Base-by-base conservation (phyloP, 2,888 invertebrate species). In the Melanophora roralis region DNA sequence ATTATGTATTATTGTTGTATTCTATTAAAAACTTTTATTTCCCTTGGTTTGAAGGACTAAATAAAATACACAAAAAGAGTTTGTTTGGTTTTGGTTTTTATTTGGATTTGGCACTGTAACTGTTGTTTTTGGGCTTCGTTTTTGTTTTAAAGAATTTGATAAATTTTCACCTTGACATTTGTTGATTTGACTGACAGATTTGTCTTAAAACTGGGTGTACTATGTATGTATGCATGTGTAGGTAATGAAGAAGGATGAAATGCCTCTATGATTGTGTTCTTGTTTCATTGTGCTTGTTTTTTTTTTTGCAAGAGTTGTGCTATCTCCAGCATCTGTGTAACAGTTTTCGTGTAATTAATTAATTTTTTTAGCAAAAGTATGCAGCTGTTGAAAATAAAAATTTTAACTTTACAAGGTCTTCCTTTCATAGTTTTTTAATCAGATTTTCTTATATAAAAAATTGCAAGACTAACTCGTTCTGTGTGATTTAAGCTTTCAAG, bases 111-210 rank as follows among this genome's bases (percentile, higher is more conserved):
- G 12, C 5, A 45, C 45, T 21, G 43, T 43, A 14, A 16, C 0
- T 53, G 36, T 27, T 65, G 21, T 34, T 64, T 19, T 40, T 71
- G 53, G 14, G 55, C 21, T 38, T 60, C 27, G 1, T 36, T 27
- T 47, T 32, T 21, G 16, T 77, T 69, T 47, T 69, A 60, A 21
- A 81, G 76, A 78, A 75, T 82, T 83, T 84, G 84, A 84, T 83
- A 79, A 83, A 83, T 84, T 82, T 81, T 82, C 81, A 84, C 84
- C 85, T 85, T 85, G 85, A 84, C 85, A 85, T 84, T 78, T 69
- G 64, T 59, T 67, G 75, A 72, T 47, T 73, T 76, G 72, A 73
- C 72, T 80, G 80, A 80, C 74, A 76, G 72, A 80, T 77, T 51
- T 76, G 76, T 80, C 72, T 73, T 73, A 72, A 57, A 72, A 59